A percentile compares a stretch with the other conserved stretches of the same genome.
These are phyloP conservation scores for Poecilia gillii DNA, from an alignment of 2,797 vertebrate species.

Conservation along the genomic window DNA sequence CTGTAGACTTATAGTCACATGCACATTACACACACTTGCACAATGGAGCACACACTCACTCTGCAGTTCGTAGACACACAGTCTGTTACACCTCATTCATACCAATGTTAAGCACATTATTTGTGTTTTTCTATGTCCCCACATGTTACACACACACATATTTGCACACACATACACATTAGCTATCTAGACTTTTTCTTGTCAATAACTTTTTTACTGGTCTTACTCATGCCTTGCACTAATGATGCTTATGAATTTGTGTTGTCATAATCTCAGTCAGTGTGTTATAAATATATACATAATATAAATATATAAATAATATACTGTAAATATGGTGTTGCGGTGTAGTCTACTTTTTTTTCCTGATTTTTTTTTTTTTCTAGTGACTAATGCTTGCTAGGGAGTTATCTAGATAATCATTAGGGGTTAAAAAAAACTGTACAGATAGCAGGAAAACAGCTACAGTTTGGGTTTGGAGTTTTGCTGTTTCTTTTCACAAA, in stretches of 20 bases:
- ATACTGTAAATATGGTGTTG: slow-evolving; percentile 99
- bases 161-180: slow-evolving; percentile 13
- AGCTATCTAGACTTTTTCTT: slow-evolving; percentile 45
- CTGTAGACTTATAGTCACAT: slow-evolving; percentile 36
- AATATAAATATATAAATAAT: slow-evolving; percentile 88
- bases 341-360: slow-evolving; percentile 90
- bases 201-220: slow-evolving; percentile 68
- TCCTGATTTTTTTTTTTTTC: slow-evolving; percentile 84
- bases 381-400: slow-evolving; percentile 92
- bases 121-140: slow-evolving; percentile 13
- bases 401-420: slow-evolving; percentile 88
- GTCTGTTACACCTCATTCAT: slow-evolving; percentile 53
- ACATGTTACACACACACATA: slow-evolving; percentile 13
- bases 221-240: slow-evolving; percentile 90
- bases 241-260: slow-evolving; percentile 92
- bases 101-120: slow-evolving; percentile 24
- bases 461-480: slow-evolving; percentile 81
- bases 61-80: slow-evolving; percentile 45
- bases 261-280: slow-evolving; percentile 90
- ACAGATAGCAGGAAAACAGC: slow-evolving; percentile 87
- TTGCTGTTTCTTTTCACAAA: slow-evolving; percentile 79
- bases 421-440: slow-evolving; percentile 80
- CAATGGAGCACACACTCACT: slow-evolving; percentile 40
- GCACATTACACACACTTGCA: slow-evolving; percentile 54
- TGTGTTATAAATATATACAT: slow-evolving; percentile 86